Evolutionary conservation across 2,113 vertebrate genomes (phyloP), one percentile per base, ranked within the genome.

Genomic region (Saccopteryx bilineata): DNA sequence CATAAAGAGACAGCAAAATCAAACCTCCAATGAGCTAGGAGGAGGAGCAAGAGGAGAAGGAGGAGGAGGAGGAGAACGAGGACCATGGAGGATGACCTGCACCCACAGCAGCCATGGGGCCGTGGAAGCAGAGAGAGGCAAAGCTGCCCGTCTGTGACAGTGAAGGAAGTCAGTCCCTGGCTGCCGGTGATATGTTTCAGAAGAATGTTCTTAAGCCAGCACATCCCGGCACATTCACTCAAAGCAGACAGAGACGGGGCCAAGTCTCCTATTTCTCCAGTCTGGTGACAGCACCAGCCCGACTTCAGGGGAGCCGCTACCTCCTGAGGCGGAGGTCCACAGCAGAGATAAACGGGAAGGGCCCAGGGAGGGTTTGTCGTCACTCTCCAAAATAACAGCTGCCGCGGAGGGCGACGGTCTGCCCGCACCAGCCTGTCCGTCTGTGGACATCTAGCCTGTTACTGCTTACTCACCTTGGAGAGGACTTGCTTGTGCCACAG

Each of bases 301-400:
- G 5, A 48, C 13, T 5, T 17, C 78, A 46, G 71, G 80, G 50
- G n/a, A 68, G n/a, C 56, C 58, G 54, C 86, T 12, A 31, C 56
- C 78, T 75, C 83, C 89, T 12, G 13, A 74, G 26, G 79, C 52
- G n/a, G 26, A 50, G 60, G 5, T 63, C 79, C 79, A 5, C 1
- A 33, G 4, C 5, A 79, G 91, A 78, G 46, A 93, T 68, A 89
- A 93, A 95, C 91, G 92, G 96, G 89, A 96, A 95, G 50, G 5
- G 83, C 78, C 69, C 21, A 1, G 14, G 79, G 56, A 92, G 78
- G 28, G 39, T 39, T 28, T 14, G 39, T 83, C 39, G 23, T 91
- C 9, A 0, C 12, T 24, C 86, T 94, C 71, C 11, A 39, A 61
- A 86, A 69, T 17, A 63, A 56, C 11, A 56, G 61, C n/a, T 46